Evolutionary conservation across 2,797 vertebrate genomes (phyloP), one percentile per base, ranked within the genome.

Genomic region (Pantherophis alleghaniensis): DNA sequence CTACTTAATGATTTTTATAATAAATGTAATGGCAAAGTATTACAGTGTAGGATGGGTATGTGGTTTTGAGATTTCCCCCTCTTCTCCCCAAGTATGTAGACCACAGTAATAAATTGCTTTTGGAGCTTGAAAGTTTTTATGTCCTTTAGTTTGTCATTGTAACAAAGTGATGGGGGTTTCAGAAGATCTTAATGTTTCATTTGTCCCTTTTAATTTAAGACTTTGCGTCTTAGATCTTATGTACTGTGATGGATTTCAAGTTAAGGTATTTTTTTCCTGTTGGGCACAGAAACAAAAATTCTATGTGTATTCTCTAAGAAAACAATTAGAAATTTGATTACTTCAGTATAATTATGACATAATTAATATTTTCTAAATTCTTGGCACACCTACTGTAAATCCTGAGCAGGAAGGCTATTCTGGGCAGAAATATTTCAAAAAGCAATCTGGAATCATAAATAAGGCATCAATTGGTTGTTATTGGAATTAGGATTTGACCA

Each of bases 141-240:
- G 90, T 92, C 61, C 94, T 95, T 95, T 94, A 94, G 94, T 95
- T 94, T 94, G 91, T 93, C 94, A 90, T 93, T 94, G 95, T 93
- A 91, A 90, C 92, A 93, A 91, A 96, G 69, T 86, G 93, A 47
- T 24, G 26, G 4, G 93, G 93, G 60, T 95, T 96, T 93, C 59
- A 94, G 89, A 91, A 83, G 88, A 93, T 95, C 74, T 88, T 94
- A 91, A 89, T 90, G 93, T 95, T 95, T 97, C 89, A 86, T 89
- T 28, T 26, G 55, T 91, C 89, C 92, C 94, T 63, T 83, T 93
- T 91, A 51, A 87, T 55, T 47, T 59, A 51, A 69, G 20, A 69
- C 22, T 42, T 51, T 55, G 24, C 16, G 87, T 47, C 51, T 53
- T 91, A 90, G 55, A 12, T 32, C 28, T 93, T 87, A 91, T 74